Conservation (phyloP, 2,888 invertebrate genomes). For the Netelia virgata region DNA sequence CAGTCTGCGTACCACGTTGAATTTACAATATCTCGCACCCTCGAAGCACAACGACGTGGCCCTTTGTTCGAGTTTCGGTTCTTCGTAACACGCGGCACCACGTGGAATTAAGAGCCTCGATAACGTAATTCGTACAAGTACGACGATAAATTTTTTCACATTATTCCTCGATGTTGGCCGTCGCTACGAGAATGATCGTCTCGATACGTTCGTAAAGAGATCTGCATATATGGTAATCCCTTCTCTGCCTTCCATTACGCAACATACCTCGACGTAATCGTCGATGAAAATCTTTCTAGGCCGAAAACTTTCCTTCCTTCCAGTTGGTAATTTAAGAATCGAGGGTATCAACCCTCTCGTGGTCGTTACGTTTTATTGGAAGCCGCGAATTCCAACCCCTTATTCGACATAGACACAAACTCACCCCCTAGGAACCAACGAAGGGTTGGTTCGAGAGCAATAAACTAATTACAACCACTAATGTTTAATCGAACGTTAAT, state of each 20-base stretch:
- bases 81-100: constrained; percentile 65
- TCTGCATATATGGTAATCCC: constrained; percentile 55
- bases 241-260: constrained; percentile 23
- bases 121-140: constrained; percentile 53
- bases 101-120: constrained; percentile 53
- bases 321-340: not conserved
- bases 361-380: not conserved
- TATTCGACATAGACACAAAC: no score
- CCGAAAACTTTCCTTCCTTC: not conserved
- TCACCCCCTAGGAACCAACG: no score
- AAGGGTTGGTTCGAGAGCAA: no score
- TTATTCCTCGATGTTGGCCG: not conserved
- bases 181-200: constrained; percentile 7
- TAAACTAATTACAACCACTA: no score
- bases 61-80: constrained; percentile 63
- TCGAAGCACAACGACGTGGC: constrained; percentile 36
- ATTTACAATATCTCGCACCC: constrained; percentile 63
- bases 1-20: constrained; percentile 51
- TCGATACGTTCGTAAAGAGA: constrained; percentile 17
- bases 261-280: constrained; percentile 12
- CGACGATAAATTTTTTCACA: no score
- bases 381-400: no score
- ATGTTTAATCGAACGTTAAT: no score
- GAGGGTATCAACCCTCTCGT: not conserved
- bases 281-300: constrained; percentile 28